These are phyloP conservation scores for Luehdorfia chinensis DNA, from an alignment of 1,140 invertebrate species.

Conservation along the genomic window DNA sequence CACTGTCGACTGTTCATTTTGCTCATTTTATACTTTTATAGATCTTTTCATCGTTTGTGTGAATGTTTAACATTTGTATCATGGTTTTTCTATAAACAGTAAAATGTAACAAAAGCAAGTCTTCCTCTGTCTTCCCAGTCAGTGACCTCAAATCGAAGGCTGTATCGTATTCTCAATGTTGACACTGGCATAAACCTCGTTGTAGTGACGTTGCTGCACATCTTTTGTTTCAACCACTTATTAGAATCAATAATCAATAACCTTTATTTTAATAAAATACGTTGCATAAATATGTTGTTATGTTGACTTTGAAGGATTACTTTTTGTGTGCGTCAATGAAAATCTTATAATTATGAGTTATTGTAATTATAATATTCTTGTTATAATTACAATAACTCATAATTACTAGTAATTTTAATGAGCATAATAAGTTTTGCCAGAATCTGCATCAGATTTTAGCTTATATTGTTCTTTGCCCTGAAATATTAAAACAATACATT, in stretches of 20 bases:
- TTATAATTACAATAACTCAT: too few relatives aligned
- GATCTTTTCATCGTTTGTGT: conserved; percentile 30
- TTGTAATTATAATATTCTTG: too few relatives aligned
- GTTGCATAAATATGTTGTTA: background rate
- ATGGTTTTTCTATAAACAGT: conserved; percentile 21
- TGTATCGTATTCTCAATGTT: conserved; percentile 29
- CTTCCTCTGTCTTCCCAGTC: conserved; percentile 62
- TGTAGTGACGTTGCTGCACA: background rate
- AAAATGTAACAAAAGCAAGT: conserved; percentile 40
- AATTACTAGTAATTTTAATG: too few relatives aligned
- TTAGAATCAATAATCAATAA: too few relatives aligned
- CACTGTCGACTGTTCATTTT: conserved; percentile 41
- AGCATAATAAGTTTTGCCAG: too few relatives aligned
- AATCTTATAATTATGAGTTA: too few relatives aligned
- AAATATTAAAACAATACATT: background rate
- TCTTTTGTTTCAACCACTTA: conserved; percentile 17
- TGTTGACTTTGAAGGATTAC: too few relatives aligned
- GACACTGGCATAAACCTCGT: conserved; percentile 25
- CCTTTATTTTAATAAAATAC: too few relatives aligned
- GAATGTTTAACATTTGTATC: conserved; percentile 19
- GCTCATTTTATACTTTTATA: conserved; percentile 74
- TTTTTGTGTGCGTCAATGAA: too few relatives aligned
- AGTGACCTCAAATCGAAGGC: conserved; percentile 21
- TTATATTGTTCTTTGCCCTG: background rate
- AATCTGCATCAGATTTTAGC: background rate